Evolutionary conservation across 2,888 invertebrate species (phyloP).

Genomic region (Latheticus oryzae): DNA sequence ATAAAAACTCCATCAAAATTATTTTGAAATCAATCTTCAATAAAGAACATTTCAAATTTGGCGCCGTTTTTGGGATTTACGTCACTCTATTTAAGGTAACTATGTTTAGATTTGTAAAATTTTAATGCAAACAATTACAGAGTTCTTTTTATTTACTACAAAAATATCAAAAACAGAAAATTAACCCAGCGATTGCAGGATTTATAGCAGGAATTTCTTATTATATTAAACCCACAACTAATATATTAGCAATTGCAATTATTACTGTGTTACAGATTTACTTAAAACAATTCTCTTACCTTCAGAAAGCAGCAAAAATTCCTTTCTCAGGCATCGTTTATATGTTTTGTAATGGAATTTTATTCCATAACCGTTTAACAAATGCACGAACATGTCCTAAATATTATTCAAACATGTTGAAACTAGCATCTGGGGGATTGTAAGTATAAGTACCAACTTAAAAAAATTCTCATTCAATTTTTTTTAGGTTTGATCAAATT

Average conservation of each 20-base stretch:
- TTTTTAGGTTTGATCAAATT: conserved; percentile 2
- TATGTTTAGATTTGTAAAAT: neutral
- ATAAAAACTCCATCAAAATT: conserved; percentile 45
- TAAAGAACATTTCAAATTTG: conserved; percentile 53
- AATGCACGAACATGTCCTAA: conserved; percentile 68
- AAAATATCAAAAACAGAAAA: conserved; percentile 62
- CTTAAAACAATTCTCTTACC: conserved; percentile 1
- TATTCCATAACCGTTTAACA: conserved; percentile 70
- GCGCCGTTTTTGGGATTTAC: conserved; percentile 55
- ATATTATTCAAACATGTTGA: conserved; percentile 63
- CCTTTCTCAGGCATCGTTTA: conserved; percentile 66
- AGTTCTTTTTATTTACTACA: conserved; percentile 48
- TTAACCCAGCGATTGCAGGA: conserved; percentile 68
- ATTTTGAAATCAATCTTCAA: conserved; percentile 45
- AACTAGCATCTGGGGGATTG: conserved; percentile 1
- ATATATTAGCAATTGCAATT: conserved; percentile 68
- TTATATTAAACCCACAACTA: conserved; percentile 68
- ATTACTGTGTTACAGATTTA: conserved; percentile 69
- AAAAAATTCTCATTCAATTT: neutral
- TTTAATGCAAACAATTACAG: neutral
- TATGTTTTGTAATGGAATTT: conserved; percentile 68
- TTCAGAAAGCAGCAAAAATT: conserved; percentile 36
- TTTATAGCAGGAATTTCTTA: conserved; percentile 69
- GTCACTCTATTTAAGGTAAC: conserved; percentile 55
- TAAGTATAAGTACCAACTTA: neutral